A percentile compares a stretch with the other conserved stretches of the same genome.
Conservation (phyloP, 2,797 vertebrate species). For the Semaprochilodus insignis region DNA sequence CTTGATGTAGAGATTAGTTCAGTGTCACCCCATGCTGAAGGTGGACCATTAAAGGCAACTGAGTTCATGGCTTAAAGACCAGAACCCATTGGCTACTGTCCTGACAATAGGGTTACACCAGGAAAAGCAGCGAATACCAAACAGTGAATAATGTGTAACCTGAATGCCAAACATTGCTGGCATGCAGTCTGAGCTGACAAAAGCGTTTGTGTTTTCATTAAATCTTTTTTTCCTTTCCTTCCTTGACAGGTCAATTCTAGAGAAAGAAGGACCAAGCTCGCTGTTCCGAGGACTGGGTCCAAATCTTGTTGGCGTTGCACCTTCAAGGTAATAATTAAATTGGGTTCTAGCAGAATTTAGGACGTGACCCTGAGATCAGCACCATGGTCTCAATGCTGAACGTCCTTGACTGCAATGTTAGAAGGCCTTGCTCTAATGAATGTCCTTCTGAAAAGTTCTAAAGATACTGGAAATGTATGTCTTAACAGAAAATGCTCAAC, state of each 20-base stretch:
- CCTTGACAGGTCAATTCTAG: conserved; percentile 89
- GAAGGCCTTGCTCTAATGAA: neutral
- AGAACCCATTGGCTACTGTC: neutral
- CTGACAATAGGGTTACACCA: neutral
- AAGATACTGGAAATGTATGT: neutral
- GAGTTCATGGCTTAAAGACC: conserved; percentile 32
- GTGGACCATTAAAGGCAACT: neutral
- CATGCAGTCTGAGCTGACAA: neutral
- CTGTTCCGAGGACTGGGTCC: conserved; percentile 96
- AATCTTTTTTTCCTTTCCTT: conserved; percentile 52
- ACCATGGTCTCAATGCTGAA: neutral
- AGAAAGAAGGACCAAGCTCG: conserved; percentile 97
- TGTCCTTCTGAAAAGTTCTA: neutral
- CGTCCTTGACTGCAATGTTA: neutral
- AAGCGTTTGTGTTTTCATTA: neutral
- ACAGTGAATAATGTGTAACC: neutral
- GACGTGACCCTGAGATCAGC: neutral
- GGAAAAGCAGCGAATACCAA: neutral
- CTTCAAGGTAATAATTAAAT: conserved; percentile 87
- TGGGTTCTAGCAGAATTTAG: neutral
- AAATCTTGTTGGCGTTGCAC: conserved; percentile 96
- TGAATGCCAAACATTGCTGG: conserved; percentile 5
- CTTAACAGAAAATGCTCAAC: neutral
- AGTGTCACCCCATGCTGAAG: neutral
- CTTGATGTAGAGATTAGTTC: neutral